These are phyloP conservation scores for Cacoxenus indagator DNA, from an alignment of 2,888 invertebrate genomes.

Conservation along the genomic window DNA sequence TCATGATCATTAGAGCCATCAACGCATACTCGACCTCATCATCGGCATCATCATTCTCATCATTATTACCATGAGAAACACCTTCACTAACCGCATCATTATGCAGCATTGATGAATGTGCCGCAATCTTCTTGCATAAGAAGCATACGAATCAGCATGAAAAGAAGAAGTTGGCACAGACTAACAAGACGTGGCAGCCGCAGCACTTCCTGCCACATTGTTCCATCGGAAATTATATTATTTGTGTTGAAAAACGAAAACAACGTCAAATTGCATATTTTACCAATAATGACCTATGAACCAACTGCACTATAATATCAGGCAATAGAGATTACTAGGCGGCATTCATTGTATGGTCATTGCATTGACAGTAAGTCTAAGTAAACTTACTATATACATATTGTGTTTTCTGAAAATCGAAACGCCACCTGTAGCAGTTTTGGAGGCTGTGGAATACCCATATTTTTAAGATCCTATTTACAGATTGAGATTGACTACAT, in stretches of 20 bases:
- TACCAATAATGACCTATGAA: not conserved
- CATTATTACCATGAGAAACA: conserved; percentile 18
- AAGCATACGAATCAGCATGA: not conserved
- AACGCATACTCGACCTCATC: not conserved
- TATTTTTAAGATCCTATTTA: too few species aligned
- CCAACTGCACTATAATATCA: too few species aligned
- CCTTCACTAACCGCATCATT: conserved; percentile 21
- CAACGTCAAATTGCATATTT: not conserved
- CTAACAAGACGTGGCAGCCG: conserved; percentile 7
- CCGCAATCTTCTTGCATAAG: not conserved
- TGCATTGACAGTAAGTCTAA: too few species aligned
- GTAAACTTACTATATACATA: too few species aligned
- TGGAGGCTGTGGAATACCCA: too few species aligned
- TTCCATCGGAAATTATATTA: not conserved
- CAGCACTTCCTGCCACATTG: conserved; percentile 7
- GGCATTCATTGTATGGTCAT: too few species aligned
- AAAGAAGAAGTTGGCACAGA: conserved; percentile 3
- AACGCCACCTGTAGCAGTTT: too few species aligned
- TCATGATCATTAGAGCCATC: conserved; percentile 16
- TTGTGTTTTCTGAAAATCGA: too few species aligned
- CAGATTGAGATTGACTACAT: too few species aligned
- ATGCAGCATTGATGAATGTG: conserved; percentile 9
- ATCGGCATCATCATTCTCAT: conserved; percentile 11
- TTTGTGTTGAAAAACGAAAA: not conserved
- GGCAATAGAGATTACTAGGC: too few species aligned